Percentiles rank a stretch among this genome's conserved stretches.
Conservation (phyloP, 2,113 vertebrate species). For the Seriola quinqueradiata region DNA sequence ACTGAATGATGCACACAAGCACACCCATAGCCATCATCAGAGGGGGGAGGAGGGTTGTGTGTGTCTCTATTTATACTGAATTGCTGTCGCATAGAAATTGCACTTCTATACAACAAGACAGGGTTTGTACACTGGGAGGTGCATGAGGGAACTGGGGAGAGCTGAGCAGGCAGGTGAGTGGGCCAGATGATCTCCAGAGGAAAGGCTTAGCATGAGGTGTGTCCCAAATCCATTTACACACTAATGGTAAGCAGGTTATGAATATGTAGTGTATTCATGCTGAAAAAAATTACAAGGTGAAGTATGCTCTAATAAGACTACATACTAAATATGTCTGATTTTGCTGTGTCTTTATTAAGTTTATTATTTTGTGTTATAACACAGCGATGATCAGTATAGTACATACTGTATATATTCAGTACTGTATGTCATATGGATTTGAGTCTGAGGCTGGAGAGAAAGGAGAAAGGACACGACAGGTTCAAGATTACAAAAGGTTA, state of each 20-base stretch:
- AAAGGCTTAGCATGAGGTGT: background rate
- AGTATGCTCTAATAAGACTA: background rate
- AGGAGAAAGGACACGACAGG: slow-evolving; percentile 5
- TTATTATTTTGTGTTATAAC: background rate
- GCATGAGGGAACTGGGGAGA: background rate
- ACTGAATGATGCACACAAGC: slow-evolving; percentile 27
- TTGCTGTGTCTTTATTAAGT: background rate
- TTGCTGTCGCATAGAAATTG: background rate
- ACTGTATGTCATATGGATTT: background rate
- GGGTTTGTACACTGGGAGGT: background rate
- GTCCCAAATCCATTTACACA: background rate
- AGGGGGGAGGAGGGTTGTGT: background rate
- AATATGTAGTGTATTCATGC: background rate
- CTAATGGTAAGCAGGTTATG: background rate
- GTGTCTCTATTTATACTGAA: background rate
- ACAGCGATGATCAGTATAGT: background rate
- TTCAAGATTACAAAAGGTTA: slow-evolving; percentile 7
- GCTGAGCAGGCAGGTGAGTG: slow-evolving; percentile 19
- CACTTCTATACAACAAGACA: background rate
- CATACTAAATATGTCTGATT: background rate
- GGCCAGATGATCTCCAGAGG: slow-evolving; percentile 3
- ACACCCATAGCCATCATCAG: background rate
- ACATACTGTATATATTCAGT: background rate
- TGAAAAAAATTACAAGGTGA: background rate
- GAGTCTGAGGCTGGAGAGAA: background rate